Evolutionary conservation across 2,888 invertebrate genomes (phyloP).

Genomic region (Holacanthella duospinosa): DNA sequence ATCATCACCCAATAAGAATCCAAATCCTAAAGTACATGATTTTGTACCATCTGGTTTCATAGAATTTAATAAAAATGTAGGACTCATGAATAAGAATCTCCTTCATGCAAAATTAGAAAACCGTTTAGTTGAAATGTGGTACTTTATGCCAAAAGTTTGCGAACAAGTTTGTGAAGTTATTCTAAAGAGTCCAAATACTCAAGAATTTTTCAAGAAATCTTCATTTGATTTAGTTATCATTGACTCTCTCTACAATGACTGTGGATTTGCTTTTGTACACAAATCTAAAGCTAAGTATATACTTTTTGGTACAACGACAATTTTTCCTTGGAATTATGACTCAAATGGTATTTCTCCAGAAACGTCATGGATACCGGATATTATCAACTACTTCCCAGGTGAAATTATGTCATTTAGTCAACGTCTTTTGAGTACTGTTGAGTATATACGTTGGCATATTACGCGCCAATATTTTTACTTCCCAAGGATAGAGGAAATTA

Average conservation of each 20-base stretch:
- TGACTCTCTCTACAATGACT: constrained; percentile 28
- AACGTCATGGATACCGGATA: constrained; percentile 12
- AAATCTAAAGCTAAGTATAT: constrained; percentile 18
- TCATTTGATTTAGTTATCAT: constrained; percentile 26
- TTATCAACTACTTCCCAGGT: constrained; percentile 16
- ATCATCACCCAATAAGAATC: no score
- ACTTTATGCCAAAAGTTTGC: no score
- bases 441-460: constrained; percentile 8
- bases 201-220: constrained; percentile 22
- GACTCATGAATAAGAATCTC: not conserved
- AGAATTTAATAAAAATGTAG: not conserved
- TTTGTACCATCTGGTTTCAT: constrained; percentile 11
- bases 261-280: no score
- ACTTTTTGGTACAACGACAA: no score
- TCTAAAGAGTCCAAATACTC: constrained; percentile 10
- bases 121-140: no score
- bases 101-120: not conserved
- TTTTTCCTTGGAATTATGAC: no score
- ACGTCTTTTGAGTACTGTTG: constrained; percentile 13
- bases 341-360: constrained; percentile 17
- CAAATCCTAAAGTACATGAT: constrained; percentile 19
- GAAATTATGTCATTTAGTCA: constrained; percentile 20
- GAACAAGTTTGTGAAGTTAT: constrained; percentile 18
- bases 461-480: constrained; percentile 13
- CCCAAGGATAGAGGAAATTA: constrained; percentile 16